phyloP scores from a whole-genome alignment of 2,888 invertebrate genomes.

The Drosophila neutralis region DNA sequence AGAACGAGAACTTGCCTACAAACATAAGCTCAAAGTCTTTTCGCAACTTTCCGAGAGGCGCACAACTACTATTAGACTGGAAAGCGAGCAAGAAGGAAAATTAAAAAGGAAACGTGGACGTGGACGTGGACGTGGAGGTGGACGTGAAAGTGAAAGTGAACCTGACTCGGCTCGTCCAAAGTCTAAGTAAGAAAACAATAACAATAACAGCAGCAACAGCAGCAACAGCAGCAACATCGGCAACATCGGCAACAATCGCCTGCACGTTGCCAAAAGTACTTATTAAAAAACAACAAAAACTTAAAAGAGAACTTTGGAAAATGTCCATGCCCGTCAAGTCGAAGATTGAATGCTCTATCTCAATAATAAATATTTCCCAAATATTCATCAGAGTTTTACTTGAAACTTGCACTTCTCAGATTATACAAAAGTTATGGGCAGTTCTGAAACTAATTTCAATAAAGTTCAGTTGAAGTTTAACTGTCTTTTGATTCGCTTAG shows the following conservation, averaged over 20 bases:
- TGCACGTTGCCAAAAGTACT: constrained; percentile 35
- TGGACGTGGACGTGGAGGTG: background rate
- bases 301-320: constrained; percentile 29
- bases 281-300: constrained; percentile 55
- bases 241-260: constrained; percentile 1
- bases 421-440: background rate
- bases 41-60: background rate
- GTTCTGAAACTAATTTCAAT: background rate
- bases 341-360: constrained; percentile 17
- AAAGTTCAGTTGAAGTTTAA: background rate
- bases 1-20: background rate
- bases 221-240: background rate
- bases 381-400: too few relatives aligned
- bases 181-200: constrained; percentile 10
- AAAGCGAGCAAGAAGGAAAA: constrained; percentile 3
- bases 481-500: background rate
- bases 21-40: background rate
- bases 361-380: too few relatives aligned
- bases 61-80: constrained; percentile 25
- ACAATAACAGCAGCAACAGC: background rate
- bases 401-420: background rate
- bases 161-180: background rate
- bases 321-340: background rate
- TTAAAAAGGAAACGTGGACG: constrained; percentile 1
- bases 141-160: background rate